Percentiles rank a stretch among this genome's conserved stretches.
Conservation (phyloP, 2,888 invertebrate species). For the Eutolmus rufibarbis region DNA sequence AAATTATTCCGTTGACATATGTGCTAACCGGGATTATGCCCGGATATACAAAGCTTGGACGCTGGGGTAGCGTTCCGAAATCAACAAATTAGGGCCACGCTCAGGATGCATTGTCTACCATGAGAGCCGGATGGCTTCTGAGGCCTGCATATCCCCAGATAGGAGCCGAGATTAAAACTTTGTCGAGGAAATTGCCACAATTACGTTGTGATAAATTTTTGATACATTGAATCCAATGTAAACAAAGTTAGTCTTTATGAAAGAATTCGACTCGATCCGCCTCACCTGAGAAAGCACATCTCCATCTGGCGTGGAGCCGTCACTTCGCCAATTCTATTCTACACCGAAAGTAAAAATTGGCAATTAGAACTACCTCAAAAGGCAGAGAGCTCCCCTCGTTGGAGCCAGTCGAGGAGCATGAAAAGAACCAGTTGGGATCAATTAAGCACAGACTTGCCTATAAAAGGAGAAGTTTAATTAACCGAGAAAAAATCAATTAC, state of each 20-base stretch:
- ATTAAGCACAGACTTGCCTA: constrained; percentile 31
- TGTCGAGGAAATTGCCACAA: constrained; percentile 10
- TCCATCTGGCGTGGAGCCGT: not conserved
- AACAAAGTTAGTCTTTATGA: not conserved
- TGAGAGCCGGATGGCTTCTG: not conserved
- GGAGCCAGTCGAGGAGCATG: not conserved
- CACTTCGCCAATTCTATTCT: not conserved
- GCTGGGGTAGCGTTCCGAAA: not conserved
- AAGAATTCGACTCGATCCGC: not conserved
- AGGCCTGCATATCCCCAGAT: not conserved
- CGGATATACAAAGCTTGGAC: constrained; percentile 9
- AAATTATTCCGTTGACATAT: constrained; percentile 47
- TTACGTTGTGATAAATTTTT: constrained; percentile 8
- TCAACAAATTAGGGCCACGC: constrained; percentile 18
- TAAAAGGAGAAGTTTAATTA: constrained; percentile 35
- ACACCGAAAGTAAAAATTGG: constrained; percentile 15
- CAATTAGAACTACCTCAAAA: constrained; percentile 24
- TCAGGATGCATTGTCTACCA: not conserved
- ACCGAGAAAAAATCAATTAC: constrained; percentile 40
- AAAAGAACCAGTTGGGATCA: constrained; percentile 31
- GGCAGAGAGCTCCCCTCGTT: not conserved
- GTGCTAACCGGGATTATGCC: constrained; percentile 31
- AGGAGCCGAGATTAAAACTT: constrained; percentile 8
- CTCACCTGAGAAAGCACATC: not conserved
- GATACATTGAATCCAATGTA: not conserved